Base-by-base conservation (phyloP, 2,888 invertebrate species). In the Tenthredo livida region DNA sequence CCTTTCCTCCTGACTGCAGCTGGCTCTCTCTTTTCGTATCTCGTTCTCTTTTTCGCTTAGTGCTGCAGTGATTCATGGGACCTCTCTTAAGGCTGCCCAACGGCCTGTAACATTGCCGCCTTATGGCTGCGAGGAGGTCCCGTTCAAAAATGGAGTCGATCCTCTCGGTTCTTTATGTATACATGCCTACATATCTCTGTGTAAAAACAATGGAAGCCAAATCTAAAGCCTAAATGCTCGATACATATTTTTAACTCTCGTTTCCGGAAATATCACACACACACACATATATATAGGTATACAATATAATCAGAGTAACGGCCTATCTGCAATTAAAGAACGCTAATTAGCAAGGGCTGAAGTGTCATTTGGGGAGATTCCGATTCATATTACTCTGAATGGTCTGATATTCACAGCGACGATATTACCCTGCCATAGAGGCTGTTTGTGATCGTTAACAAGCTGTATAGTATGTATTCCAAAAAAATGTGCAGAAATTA, bases 61-160 rank as follows among this genome's bases (percentile, higher is more conserved):
- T 54, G 85, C 87, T 84, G 84, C 85, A 85, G 90, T 92, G 92
- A 92, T 92, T 91, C 91, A 92, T 91, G 90, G 86, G 87, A 88
- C 89, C 90, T 90, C 89, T 89, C 88, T 89, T 87, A 61, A 80
- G 87, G 89, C 88, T 90, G 90, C 89, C 90, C 91, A 92, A 92
- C 92, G 89, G 89, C 89, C 92, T 91, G 92, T 92, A 91, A 92
- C 91, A 92, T 92, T 92, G 90, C 90, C 87, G 88, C 90, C 90
- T 91, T 90, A 91, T 89, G 90, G 89, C 89, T 88, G 86, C 85
- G 70, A 82, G 37, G 58, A 37, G 61, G 54, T 12, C 67, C 83
- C 83, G 67, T 83, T 83, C 67, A 83, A 83, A 83, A 83, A 83
- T 83, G 65, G 83, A 70, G 70, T 67, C 83, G 83, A 65, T 83